Conservation (phyloP, 2,797 vertebrate genomes). For the Enoplosus armatus region DNA sequence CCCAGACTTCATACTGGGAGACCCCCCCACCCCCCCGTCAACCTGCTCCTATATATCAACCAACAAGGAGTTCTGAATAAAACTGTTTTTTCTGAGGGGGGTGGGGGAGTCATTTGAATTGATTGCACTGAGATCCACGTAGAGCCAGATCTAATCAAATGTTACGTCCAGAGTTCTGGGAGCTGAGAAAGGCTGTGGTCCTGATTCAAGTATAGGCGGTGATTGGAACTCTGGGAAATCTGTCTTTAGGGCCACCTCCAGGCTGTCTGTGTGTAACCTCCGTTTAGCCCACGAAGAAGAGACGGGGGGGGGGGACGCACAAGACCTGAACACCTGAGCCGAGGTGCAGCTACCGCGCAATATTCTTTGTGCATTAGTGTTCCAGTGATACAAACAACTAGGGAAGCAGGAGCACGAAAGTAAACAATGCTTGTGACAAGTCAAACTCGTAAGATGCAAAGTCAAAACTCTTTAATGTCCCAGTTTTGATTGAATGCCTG, state of each 20-base stretch:
- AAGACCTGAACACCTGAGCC: no score
- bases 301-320: no score
- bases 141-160: background rate
- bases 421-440: no score
- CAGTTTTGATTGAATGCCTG: no score
- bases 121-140: background rate
- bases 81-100: slow-evolving; percentile 30
- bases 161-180: slow-evolving; percentile 28
- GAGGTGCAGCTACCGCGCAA: no score
- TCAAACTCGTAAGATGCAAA: no score
- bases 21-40: no score
- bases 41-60: no score
- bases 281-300: slow-evolving; percentile 69
- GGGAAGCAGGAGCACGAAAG: no score
- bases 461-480: no score
- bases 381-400: no score
- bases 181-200: slow-evolving; percentile 82
- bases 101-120: background rate
- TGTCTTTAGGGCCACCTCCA: slow-evolving; percentile 82
- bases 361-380: no score
- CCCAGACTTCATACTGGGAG: background rate
- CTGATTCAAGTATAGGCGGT: slow-evolving; percentile 83
- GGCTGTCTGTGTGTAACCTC: slow-evolving; percentile 69
- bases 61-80: slow-evolving; percentile 58
- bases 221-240: slow-evolving; percentile 86